Base-by-base conservation (phyloP, 2,797 vertebrate genomes). In the Lacerta viridis region DNA sequence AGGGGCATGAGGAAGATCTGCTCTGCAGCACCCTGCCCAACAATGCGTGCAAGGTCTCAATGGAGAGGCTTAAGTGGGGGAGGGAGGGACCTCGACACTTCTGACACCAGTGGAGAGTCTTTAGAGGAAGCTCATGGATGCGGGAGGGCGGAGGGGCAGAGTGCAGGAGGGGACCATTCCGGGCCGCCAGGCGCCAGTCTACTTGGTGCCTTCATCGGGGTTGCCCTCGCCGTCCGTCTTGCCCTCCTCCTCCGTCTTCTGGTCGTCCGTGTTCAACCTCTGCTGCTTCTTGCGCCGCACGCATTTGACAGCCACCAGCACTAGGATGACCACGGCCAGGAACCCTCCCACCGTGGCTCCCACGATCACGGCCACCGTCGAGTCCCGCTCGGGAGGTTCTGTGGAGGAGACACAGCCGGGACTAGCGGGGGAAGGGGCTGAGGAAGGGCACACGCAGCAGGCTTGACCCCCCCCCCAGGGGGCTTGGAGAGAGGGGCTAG, bases 171-270 rank as follows among this genome's bases (percentile, higher is more conserved):
- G 78, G 81, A 33, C 18, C 17, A 15, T 25, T 76, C 76, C 6
- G 89, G 5, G 2, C 13, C 13, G n/a, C 5, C 55, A 11, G 68
- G 23, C 5, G 15, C 15, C 0, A 0, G 94, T 94, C 97, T 98
- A 99, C 98, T 99, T 99, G 95, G 97, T 97, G 79, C 98, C 98
- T n/a, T 99, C 98, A 0, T 99, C 99, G 0, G 97, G 96, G 78
- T 98, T 98, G 89, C 98, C 98, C 94, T 99, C 99, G 0, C 98
- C 97, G 0, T 99, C 98, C 0, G 98, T 98, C 96, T 99, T 99
- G 68, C 98, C 98, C 91, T 99, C 99, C 94, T 99, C 99, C 93
- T 99, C 99, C 3, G 98, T 99, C 97, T 99, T 99, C 97, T 99
- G 97, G 95, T 98, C 99, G 0, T 99, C 98, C 0, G 98, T 98